These are phyloP conservation scores for Anarsia innoxiella DNA, from an alignment of 2,888 invertebrate genomes.

Conservation along the genomic window DNA sequence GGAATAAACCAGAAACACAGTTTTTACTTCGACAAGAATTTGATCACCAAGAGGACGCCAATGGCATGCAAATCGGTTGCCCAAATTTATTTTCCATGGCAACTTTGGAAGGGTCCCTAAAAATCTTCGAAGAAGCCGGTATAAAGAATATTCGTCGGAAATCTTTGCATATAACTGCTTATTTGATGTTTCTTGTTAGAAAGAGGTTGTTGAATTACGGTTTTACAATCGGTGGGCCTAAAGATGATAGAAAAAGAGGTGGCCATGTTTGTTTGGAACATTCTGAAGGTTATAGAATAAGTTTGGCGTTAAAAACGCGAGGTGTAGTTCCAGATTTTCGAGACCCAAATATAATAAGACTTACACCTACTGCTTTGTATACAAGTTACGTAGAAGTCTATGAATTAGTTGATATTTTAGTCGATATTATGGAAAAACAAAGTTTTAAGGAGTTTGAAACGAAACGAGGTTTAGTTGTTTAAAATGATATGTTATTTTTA, in stretches of 20 bases:
- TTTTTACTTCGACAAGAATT: conserved; percentile 49
- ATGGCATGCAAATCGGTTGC: conserved; percentile 55
- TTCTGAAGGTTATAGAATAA: conserved; percentile 50
- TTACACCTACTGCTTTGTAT: conserved; percentile 51
- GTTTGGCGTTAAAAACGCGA: conserved; percentile 41
- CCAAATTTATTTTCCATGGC: conserved; percentile 52
- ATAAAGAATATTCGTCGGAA: conserved; percentile 47
- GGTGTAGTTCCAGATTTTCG: conserved; percentile 50
- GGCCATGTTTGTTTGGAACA: conserved; percentile 57
- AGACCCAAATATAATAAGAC: conserved; percentile 50
- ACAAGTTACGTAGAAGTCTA: conserved; percentile 54
- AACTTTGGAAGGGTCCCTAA: conserved; percentile 48
- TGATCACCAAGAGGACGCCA: conserved; percentile 49
- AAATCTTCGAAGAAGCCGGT: conserved; percentile 46
- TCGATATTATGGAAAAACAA: conserved; percentile 39
- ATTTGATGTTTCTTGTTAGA: conserved; percentile 54
- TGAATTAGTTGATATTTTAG: conserved; percentile 39
- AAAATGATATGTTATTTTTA: conserved; percentile 2
- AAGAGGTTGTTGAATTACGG: conserved; percentile 36
- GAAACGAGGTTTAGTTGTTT: conserved; percentile 39
- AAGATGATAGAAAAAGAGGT: conserved; percentile 43
- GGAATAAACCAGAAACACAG: conserved; percentile 47
- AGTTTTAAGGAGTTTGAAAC: conserved; percentile 34
- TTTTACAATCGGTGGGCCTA: conserved; percentile 45
- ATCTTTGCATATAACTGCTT: conserved; percentile 53